Base-by-base conservation (phyloP, 2,113 vertebrate genomes). In the Anguilla rostrata region DNA sequence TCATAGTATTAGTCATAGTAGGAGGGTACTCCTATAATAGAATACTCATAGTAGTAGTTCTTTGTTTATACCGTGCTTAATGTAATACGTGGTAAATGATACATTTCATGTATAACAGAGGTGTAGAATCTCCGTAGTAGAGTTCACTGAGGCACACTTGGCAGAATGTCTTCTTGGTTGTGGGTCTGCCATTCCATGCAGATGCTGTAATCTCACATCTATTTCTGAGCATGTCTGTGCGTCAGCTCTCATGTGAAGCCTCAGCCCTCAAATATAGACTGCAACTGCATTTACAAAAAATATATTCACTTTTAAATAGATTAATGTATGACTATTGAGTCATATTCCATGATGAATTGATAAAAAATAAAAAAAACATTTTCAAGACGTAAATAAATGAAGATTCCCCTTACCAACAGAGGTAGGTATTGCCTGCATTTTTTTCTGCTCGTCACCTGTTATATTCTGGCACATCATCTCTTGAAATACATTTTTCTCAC, bases 201-300 rank as follows among this genome's bases (percentile, higher is more conserved):
- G 43, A 53, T 78, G 71, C 78, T 39, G 29, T 85, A 49, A 79
- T 26, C 43, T 78, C 84, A 80, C n/a, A 53, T 56, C 84, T 85
- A 85, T 85, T 85, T 79, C 15, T 6, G 71, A 56, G 75, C 34
- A 16, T 26, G 53, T 46, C 15, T 79, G 29, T 34, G 75, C 16
- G 43, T 39, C 71, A 79, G 75, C 71, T 29, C 43, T 15, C 15
- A 39, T 26, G 41, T 56, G 71, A 83, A 63, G 3, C 53, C 56
- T 60, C 43, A 15, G 15, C 57, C 34, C 56, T 29, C 29, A 83
- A 60, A 83, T 83, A 83, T 83, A 83, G 82, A 12, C 22, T 83
- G 49, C 81, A 46, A 49, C 26, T 46, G 41, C 43, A 83, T 56
- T 56, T 82, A 20, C 11, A 43, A 82, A 46, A 82, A 46, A 40